Evolutionary conservation across 2,797 vertebrate genomes (phyloP).

Genomic region (Calcarius lapponicus): DNA sequence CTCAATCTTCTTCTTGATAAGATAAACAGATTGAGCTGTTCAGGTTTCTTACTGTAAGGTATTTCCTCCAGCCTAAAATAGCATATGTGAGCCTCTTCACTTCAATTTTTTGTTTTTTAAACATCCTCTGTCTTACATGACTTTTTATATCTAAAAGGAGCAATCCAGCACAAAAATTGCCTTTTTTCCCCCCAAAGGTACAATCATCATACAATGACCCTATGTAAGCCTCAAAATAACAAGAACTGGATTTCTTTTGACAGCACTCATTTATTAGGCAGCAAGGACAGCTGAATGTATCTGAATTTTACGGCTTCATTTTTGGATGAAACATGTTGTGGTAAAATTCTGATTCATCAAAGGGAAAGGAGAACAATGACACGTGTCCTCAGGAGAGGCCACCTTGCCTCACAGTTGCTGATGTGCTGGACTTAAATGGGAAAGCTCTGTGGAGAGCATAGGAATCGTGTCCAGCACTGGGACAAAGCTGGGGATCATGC

Average conservation of each 20-base stretch:
- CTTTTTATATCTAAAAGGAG: conserved; percentile 8
- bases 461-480: neutral
- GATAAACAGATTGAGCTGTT: conserved; percentile 51
- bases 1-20: conserved; percentile 46
- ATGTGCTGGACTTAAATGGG: neutral
- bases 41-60: conserved; percentile 11
- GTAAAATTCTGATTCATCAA: neutral
- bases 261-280: conserved; percentile 40
- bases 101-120: neutral
- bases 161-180: conserved; percentile 23
- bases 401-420: neutral
- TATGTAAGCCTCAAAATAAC: conserved; percentile 21
- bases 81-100: neutral
- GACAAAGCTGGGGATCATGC: neutral
- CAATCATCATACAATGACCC: conserved; percentile 14
- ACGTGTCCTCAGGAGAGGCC: neutral
- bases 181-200: neutral
- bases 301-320: neutral
- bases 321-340: neutral
- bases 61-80: conserved; percentile 45
- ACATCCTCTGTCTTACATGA: neutral
- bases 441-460: neutral
- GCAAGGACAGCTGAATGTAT: neutral
- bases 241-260: conserved; percentile 26
- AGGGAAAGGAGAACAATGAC: neutral